Percentiles rank a stretch among this genome's conserved stretches.
These are phyloP conservation scores for Anseranas semipalmata DNA, from an alignment of 2,113 vertebrate genomes.

Conservation along the genomic window DNA sequence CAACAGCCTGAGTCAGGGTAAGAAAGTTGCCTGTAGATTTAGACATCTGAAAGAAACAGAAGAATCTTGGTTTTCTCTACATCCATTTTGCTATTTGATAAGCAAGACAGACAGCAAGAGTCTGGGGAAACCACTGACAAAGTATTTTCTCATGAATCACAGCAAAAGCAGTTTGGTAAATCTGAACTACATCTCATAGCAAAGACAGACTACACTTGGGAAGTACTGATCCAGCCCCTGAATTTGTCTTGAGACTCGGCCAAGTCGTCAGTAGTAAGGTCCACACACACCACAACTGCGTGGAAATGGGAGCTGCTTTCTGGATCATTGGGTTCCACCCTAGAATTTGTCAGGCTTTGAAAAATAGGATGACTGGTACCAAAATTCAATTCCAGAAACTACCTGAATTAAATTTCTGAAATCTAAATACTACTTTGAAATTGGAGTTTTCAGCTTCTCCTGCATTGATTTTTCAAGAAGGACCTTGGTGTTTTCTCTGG, in stretches of 20 bases:
- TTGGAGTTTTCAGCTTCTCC: not conserved
- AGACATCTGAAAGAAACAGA: conserved; percentile 87
- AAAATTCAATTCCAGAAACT: not conserved
- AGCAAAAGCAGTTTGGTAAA: not conserved
- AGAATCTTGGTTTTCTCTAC: not conserved
- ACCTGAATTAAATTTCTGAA: not conserved
- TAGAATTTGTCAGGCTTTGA: not conserved
- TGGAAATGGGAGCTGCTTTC: not conserved
- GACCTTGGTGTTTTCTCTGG: not conserved
- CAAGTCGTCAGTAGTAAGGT: too few relatives aligned
- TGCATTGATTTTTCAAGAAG: not conserved
- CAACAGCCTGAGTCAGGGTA: conserved; percentile 87
- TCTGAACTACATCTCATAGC: not conserved
- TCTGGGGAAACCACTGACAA: not conserved
- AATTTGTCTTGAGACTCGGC: not conserved
- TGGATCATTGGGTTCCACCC: not conserved
- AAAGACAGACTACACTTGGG: not conserved
- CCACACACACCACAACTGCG: not conserved
- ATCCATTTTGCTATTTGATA: not conserved
- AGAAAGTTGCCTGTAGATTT: conserved; percentile 99
- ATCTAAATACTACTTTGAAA: not conserved
- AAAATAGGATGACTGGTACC: not conserved
- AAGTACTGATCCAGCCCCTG: not conserved
- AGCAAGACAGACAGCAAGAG: not conserved
- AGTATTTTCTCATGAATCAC: not conserved